These are phyloP conservation scores for Oscheius onirici DNA, from an alignment of 2,888 invertebrate genomes.

Conservation along the genomic window DNA sequence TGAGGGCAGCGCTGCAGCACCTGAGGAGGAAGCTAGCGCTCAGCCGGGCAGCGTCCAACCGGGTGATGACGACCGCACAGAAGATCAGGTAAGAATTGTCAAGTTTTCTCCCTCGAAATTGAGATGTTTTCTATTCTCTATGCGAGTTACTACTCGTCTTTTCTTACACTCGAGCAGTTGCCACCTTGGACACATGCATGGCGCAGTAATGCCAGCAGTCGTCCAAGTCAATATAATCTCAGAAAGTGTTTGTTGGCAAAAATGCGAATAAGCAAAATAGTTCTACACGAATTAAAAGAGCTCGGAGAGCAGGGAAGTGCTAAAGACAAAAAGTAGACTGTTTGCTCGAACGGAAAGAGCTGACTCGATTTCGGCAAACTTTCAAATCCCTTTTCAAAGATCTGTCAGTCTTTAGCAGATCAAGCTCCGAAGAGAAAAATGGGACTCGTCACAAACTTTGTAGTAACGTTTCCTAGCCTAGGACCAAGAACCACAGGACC, in stretches of 20 bases:
- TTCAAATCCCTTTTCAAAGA: not conserved
- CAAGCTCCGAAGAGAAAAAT: not conserved
- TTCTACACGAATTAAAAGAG: not conserved
- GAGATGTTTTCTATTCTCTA: constrained; percentile 17
- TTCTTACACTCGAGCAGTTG: constrained; percentile 30
- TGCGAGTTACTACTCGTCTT: constrained; percentile 26
- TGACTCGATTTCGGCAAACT: constrained; percentile 25
- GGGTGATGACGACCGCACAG: constrained; percentile 64
- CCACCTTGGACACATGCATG: constrained; percentile 30
- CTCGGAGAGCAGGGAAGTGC: not conserved
- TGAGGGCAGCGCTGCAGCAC: constrained; percentile 36
- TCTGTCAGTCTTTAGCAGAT: not conserved
- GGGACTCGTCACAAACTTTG: not conserved
- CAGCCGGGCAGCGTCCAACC: constrained; percentile 26
- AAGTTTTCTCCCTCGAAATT: not conserved
- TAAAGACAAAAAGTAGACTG: not conserved
- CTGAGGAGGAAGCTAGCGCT: constrained; percentile 40
- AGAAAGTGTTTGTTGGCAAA: constrained; percentile 14
- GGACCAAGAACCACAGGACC: not conserved
- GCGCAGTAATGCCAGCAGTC: constrained; percentile 34
- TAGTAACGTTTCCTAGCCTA: not conserved
- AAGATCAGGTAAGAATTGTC: constrained; percentile 64
- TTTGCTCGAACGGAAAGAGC: constrained; percentile 27
- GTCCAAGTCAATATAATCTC: constrained; percentile 28
- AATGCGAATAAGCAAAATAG: constrained; percentile 2